phyloP scores from a whole-genome alignment of 1,140 invertebrate species.

The Solenopsis invicta region DNA sequence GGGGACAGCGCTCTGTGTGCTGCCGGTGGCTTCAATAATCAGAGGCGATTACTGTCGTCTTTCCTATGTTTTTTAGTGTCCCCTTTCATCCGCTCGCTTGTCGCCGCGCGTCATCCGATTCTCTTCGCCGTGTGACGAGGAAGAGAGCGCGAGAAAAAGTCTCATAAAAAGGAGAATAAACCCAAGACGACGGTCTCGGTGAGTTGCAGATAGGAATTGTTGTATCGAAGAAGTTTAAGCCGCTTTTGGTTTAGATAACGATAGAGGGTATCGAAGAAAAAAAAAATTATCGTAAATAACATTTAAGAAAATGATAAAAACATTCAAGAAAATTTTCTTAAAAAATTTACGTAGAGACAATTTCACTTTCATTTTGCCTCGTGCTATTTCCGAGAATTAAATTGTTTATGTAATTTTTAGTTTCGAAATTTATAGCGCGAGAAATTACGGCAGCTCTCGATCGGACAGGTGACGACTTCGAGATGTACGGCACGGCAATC shows the following conservation, averaged over 20 bases:
- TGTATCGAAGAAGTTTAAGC: conserved; percentile 21
- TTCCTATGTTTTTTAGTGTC: conserved; percentile 76
- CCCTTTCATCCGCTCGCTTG: conserved; percentile 62
- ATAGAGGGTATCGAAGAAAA: neutral
- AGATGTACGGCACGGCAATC: conserved; percentile 32
- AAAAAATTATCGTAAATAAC: conserved; percentile 1
- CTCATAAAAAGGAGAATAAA: conserved; percentile 52
- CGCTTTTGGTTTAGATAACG: conserved; percentile 12
- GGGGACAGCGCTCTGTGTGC: conserved; percentile 44
- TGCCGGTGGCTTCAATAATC: conserved; percentile 76
- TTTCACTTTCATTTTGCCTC: neutral
- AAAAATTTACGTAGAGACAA: neutral
- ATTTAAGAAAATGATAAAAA: neutral
- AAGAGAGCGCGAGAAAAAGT: conserved; percentile 31
- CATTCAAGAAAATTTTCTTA: neutral
- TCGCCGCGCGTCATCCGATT: conserved; percentile 64
- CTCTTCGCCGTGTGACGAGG: conserved; percentile 45
- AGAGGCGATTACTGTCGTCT: conserved; percentile 79
- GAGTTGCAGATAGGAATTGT: conserved; percentile 37
- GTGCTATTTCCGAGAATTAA: neutral
- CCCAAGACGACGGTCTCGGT: conserved; percentile 25
- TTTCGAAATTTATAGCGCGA: conserved; percentile 32
- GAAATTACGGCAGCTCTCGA: neutral
- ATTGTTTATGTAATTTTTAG: neutral
- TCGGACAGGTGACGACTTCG: conserved; percentile 28